phyloP scores from a whole-genome alignment of 2,113 vertebrate genomes.

The Antechinus stuartii region DNA sequence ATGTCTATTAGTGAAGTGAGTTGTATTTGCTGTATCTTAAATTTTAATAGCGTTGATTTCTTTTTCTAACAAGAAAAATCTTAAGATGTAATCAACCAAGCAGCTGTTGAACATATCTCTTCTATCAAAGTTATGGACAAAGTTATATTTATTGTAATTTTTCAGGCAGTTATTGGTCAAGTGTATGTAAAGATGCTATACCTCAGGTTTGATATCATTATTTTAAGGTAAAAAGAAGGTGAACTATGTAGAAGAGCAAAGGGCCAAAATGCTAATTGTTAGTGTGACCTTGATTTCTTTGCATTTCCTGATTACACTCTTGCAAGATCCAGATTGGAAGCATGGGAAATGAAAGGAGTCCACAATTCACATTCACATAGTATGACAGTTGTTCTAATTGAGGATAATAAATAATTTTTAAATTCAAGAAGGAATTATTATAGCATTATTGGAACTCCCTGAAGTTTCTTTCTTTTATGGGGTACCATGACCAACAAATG shows the following conservation, averaged over 20 bases:
- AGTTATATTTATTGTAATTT: background rate
- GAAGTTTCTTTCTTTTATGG: background rate
- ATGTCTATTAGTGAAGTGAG: background rate
- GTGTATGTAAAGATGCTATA: background rate
- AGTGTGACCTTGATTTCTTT: background rate
- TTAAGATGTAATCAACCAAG: constrained; percentile 23
- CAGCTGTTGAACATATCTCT: background rate
- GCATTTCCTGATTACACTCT: background rate
- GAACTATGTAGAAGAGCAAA: background rate
- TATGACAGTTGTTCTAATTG: background rate
- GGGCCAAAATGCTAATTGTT: background rate
- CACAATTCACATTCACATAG: background rate
- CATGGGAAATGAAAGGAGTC: background rate
- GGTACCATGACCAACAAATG: background rate
- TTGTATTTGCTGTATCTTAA: background rate
- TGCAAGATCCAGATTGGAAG: background rate
- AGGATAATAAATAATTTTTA: background rate
- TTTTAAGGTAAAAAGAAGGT: background rate
- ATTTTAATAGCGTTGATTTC: background rate
- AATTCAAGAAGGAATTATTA: background rate
- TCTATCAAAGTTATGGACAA: background rate
- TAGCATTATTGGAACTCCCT: background rate
- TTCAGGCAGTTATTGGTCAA: background rate
- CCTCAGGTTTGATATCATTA: background rate
- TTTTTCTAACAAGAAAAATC: background rate